Evolutionary conservation across 1,140 invertebrate species (phyloP).

Genomic region (Arctopsyche grandis): DNA sequence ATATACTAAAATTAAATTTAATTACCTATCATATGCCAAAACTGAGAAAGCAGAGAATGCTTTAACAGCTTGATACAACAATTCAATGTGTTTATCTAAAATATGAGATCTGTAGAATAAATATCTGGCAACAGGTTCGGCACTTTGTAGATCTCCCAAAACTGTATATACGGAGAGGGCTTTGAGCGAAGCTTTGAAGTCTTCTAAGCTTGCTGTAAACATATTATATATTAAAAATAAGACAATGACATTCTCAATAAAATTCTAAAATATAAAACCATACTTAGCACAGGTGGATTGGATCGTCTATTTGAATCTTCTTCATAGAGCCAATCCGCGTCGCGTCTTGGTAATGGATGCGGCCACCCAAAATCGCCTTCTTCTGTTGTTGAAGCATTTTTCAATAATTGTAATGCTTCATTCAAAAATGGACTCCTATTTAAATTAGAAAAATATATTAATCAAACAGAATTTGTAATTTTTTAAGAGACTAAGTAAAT

Average conservation of each 20-base stretch:
- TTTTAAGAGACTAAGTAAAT: constrained; percentile 3
- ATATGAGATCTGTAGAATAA: constrained; percentile 72
- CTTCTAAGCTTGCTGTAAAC: constrained; percentile 61
- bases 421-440: constrained; percentile 66
- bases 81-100: constrained; percentile 68
- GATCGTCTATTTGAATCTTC: constrained; percentile 63
- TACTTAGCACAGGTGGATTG: constrained; percentile 60
- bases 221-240: constrained; percentile 19
- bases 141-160: constrained; percentile 68
- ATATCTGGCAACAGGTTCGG: constrained; percentile 71
- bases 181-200: constrained; percentile 65
- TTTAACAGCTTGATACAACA: constrained; percentile 69
- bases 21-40: constrained; percentile 67
- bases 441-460: background rate
- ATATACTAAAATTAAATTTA: too few species aligned
- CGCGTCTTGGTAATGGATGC: constrained; percentile 62
- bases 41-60: constrained; percentile 68
- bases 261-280: background rate
- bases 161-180: constrained; percentile 62
- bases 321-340: constrained; percentile 70
- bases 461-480: background rate
- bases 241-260: background rate
- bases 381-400: constrained; percentile 71
- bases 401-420: constrained; percentile 67
- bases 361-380: constrained; percentile 75